Evolutionary conservation across 2,797 vertebrate species (phyloP).

Genomic region (Neosilurus mollespiculum): DNA sequence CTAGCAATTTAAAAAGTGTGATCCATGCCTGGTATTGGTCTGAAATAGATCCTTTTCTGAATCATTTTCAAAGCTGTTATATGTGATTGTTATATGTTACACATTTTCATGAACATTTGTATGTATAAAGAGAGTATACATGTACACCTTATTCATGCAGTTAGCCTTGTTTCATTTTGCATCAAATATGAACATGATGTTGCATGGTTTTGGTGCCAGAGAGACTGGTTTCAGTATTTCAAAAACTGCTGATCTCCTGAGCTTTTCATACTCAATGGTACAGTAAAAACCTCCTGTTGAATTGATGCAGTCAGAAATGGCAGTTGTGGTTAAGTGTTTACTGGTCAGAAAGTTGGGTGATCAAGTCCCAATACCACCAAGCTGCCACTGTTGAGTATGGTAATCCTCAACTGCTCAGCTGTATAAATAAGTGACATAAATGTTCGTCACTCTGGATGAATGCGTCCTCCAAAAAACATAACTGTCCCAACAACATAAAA

Average conservation of each 20-base stretch:
- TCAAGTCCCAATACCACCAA: too few relatives aligned
- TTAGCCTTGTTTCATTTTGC: too few relatives aligned
- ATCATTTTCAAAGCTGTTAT: slow-evolving; percentile 25
- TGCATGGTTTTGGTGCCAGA: neutral
- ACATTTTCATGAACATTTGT: neutral
- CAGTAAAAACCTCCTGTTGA: neutral
- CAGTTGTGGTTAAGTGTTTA: too few relatives aligned
- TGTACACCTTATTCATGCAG: neutral
- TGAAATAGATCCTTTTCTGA: slow-evolving; percentile 17
- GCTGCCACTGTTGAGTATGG: too few relatives aligned
- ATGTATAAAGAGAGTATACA: neutral
- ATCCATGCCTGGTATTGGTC: slow-evolving; percentile 17
- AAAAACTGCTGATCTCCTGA: neutral
- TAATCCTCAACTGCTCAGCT: too few relatives aligned
- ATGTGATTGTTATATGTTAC: slow-evolving; percentile 18
- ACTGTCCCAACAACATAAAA: too few relatives aligned
- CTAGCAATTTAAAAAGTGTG: slow-evolving; percentile 14
- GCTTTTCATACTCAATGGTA: neutral
- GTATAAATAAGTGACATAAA: too few relatives aligned
- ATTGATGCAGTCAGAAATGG: neutral
- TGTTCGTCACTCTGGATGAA: too few relatives aligned
- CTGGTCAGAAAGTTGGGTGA: too few relatives aligned
- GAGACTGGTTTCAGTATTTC: neutral
- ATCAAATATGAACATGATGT: too few relatives aligned
- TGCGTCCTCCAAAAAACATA: too few relatives aligned